A percentile compares a stretch with the other conserved stretches of the same genome.
phyloP scores from a whole-genome alignment of 1,140 invertebrate genomes.

The Piezodorus guildinii region DNA sequence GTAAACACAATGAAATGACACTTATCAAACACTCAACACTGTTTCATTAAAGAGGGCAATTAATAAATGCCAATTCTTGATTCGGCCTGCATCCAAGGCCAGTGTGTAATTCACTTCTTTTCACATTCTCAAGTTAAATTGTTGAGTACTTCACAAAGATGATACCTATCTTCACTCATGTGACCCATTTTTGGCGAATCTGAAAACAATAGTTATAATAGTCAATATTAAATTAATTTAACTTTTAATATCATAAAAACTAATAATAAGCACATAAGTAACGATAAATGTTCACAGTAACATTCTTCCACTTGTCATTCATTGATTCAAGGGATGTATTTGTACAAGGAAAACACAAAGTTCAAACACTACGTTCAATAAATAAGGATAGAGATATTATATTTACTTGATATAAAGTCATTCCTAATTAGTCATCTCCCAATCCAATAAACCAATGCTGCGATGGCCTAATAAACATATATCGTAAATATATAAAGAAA shows the following conservation, averaged over 20 bases:
- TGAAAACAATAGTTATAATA: conserved; percentile 13
- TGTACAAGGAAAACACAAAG: not conserved
- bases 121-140: conserved; percentile 17
- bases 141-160: conserved; percentile 7
- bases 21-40: not conserved
- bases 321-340: not conserved
- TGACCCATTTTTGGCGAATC: conserved; percentile 22
- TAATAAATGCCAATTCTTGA: not conserved
- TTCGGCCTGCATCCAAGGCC: conserved; percentile 14
- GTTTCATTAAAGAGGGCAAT: not conserved
- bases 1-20: not conserved
- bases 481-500: conserved; percentile 11
- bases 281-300: not conserved
- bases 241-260: too few relatives aligned
- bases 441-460: too few relatives aligned
- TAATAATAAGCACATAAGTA: not conserved
- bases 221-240: not conserved
- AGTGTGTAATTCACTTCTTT: not conserved
- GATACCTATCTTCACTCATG: conserved; percentile 5
- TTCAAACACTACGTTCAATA: not conserved
- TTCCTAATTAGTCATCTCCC: not conserved
- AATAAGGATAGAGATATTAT: too few relatives aligned
- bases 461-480: not conserved
- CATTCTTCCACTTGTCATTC: not conserved
- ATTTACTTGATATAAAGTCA: conserved; percentile 1